Base-by-base conservation (phyloP, 2,113 vertebrate species). In the Archilochus colubris region DNA sequence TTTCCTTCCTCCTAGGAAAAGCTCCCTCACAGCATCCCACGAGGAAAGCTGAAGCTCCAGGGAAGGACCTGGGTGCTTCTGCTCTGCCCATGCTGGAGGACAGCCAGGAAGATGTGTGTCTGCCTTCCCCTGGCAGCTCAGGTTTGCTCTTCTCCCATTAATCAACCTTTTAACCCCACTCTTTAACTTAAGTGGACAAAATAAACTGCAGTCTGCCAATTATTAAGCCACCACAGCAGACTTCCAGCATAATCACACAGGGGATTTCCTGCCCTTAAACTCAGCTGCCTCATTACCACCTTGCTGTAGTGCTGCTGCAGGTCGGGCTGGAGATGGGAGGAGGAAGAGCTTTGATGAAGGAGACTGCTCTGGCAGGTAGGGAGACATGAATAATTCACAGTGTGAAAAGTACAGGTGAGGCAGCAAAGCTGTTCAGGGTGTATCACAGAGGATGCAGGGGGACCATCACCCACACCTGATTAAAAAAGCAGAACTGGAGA, bases 311-410 rank as follows among this genome's bases (percentile, higher is more conserved):
- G 9, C 77, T 28, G 69, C 63, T 4, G 6, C 57, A 33, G 61
- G 74, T 73, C 12, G 46, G 1, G n/a, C 48, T 7, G 66, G 40
- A 24, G 68, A 61, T 3, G 6, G 48, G 20, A 53, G 33, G 79
- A 79, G 68, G 25, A 74, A 64, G 66, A 51, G 13, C 14, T 12
- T 83, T 69, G 88, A 83, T 86, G 25, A 53, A 31, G 88, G 70
- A 86, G 63, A 40, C 48, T 50, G 64, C 68, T 76, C 36, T 1
- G 1, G 85, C 68, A 85, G 66, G 59, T 4, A 44, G 28, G 22
- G 51, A 53, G 43, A 38, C 68, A 83, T 89, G 86, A 91, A 94
- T 91, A 76, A 94, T 95, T 78, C 89, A 93, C 51, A 44, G 77
- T 8, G 6, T 9, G 85, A 59, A 55, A 88, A 88, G 86, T 8